These are phyloP conservation scores for Danio choprae DNA, from an alignment of 2,797 vertebrate genomes.

Conservation along the genomic window DNA sequence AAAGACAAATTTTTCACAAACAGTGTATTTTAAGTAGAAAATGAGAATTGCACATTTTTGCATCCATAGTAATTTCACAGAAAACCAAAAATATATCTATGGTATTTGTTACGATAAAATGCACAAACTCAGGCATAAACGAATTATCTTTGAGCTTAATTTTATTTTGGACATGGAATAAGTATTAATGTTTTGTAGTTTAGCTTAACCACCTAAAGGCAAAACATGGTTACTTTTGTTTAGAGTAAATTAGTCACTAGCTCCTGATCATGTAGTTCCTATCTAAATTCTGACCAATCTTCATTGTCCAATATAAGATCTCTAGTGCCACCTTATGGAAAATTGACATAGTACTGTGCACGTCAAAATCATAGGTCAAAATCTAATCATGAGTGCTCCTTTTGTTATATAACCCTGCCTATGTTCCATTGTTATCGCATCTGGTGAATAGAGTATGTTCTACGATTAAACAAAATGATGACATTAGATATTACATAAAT, in stretches of 20 bases:
- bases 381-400: conserved; percentile 4
- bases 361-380: too few species aligned
- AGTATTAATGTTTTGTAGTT: conserved; percentile 13
- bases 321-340: conserved; percentile 48
- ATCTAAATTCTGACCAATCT: conserved; percentile 15
- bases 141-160: conserved; percentile 1
- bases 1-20: neutral
- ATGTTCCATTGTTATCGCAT: neutral
- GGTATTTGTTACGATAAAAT: conserved; percentile 5
- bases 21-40: neutral
- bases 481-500: neutral
- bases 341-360: neutral
- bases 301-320: conserved; percentile 22
- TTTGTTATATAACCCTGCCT: neutral
- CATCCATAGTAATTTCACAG: neutral
- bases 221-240: conserved; percentile 12
- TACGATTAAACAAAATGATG: neutral
- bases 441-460: too few species aligned
- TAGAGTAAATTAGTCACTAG: neutral
- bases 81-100: neutral
- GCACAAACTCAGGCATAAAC: neutral
- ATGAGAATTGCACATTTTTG: neutral
- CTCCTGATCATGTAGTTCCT: neutral
- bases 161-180: neutral
- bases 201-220: neutral